A percentile compares a stretch with the other conserved stretches of the same genome.
These are phyloP conservation scores for Mycteria americana DNA, from an alignment of 2,797 vertebrate genomes.

Conservation along the genomic window DNA sequence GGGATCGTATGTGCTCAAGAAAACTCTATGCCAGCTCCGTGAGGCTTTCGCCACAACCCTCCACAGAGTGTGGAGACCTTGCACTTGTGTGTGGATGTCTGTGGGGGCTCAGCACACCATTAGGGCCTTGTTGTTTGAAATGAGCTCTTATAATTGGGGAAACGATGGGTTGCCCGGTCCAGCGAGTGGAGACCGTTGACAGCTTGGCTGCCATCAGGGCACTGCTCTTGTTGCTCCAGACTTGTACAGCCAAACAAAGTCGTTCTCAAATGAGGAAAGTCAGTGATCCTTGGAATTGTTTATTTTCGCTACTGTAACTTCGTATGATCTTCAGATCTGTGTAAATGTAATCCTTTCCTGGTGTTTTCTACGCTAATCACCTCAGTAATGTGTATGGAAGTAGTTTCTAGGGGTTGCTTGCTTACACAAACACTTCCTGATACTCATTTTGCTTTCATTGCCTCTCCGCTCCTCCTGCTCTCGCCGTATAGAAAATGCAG, in stretches of 20 bases:
- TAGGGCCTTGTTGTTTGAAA: background rate
- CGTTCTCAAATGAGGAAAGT: background rate
- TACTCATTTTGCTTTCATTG: background rate
- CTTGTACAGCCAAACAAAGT: background rate
- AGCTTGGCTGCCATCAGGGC: background rate
- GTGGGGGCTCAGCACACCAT: background rate
- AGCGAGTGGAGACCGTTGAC: background rate
- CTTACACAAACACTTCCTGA: background rate
- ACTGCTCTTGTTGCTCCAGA: background rate
- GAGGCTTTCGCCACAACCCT: background rate
- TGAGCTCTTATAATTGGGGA: background rate
- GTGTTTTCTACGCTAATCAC: background rate
- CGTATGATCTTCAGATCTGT: background rate
- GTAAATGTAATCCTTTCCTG: background rate
- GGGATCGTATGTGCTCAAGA: background rate
- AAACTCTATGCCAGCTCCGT: background rate
- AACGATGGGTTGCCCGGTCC: rapidly evolving
- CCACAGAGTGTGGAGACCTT: background rate
- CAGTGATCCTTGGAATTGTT: background rate
- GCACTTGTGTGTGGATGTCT: background rate
- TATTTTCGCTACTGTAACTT: background rate
- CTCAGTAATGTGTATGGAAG: background rate
- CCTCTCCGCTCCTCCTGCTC: background rate
- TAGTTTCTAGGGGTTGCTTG: background rate
- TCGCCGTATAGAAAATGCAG: background rate